These are phyloP conservation scores for Deladenus siricidicola DNA, from an alignment of 2,888 invertebrate species.

Conservation along the genomic window DNA sequence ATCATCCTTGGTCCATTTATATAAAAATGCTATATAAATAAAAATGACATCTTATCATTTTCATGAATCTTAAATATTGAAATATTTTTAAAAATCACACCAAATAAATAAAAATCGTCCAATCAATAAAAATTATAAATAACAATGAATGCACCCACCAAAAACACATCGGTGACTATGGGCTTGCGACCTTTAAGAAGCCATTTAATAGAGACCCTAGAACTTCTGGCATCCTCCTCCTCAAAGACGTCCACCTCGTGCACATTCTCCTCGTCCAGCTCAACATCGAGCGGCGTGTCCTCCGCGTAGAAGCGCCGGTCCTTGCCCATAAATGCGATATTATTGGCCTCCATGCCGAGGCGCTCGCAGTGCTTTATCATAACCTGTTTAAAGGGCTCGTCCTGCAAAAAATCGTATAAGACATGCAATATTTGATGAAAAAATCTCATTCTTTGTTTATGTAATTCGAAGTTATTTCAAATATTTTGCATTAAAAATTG, in stretches of 20 bases:
- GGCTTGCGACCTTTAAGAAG: constrained; percentile 13
- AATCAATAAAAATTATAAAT: too few relatives aligned
- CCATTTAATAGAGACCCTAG: constrained; percentile 11
- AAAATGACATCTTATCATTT: too few relatives aligned
- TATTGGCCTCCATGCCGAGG: constrained; percentile 5
- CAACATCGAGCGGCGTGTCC: constrained; percentile 8
- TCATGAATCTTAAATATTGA: too few relatives aligned
- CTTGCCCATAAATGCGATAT: constrained; percentile 5
- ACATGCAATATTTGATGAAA: too few relatives aligned
- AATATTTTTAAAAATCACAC: too few relatives aligned
- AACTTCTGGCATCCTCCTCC: background rate
- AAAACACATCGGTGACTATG: constrained; percentile 1
- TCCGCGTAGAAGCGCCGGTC: constrained; percentile 6
- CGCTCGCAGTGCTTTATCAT: constrained; percentile 12
- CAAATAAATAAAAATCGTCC: too few relatives aligned
- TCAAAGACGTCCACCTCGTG: constrained; percentile 16
- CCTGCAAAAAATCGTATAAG: constrained; percentile 12
- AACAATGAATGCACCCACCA: constrained; percentile 6
- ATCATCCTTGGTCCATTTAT: too few relatives aligned
- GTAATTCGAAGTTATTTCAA: too few relatives aligned
- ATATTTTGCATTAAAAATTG: too few relatives aligned
- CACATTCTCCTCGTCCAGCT: background rate
- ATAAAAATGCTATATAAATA: too few relatives aligned
- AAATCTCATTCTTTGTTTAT: too few relatives aligned
- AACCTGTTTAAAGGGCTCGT: constrained; percentile 8